Evolutionary conservation across 2,113 vertebrate genomes (phyloP).

Genomic region (Xerus inauris): DNA sequence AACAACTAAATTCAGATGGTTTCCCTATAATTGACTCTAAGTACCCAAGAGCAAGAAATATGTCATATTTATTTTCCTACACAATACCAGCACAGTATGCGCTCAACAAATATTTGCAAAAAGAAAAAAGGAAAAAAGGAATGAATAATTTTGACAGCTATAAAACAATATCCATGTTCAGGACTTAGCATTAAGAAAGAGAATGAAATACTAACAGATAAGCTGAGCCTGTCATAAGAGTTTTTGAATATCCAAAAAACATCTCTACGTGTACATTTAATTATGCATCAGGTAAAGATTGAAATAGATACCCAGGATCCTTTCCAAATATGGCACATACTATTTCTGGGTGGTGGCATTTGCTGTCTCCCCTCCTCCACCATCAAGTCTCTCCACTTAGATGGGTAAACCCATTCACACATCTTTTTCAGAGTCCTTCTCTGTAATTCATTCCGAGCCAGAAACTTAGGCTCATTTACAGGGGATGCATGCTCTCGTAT

Average conservation of each 20-base stretch:
- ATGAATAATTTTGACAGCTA: not conserved
- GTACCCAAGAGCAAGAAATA: not conserved
- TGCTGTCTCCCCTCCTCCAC: not conserved
- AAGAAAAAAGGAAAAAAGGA: not conserved
- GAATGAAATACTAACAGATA: not conserved
- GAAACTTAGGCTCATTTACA: constrained; percentile 36
- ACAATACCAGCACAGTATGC: not conserved
- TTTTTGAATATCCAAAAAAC: not conserved
- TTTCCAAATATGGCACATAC: not conserved
- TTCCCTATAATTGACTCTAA: not conserved
- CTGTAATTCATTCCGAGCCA: constrained; percentile 19
- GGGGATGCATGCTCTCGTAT: not conserved
- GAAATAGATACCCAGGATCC: not conserved
- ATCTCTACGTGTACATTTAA: not conserved
- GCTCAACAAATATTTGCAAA: not conserved
- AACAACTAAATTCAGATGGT: not conserved
- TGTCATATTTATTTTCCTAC: constrained; percentile 3
- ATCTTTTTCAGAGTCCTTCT: not conserved
- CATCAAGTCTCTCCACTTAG: not conserved
- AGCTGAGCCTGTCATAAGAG: not conserved
- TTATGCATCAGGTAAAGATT: not conserved
- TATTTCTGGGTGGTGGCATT: not conserved
- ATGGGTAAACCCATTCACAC: not conserved
- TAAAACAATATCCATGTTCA: not conserved
- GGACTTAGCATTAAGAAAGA: not conserved